These are phyloP conservation scores for Meteorus cinctellus DNA, from an alignment of 2,888 invertebrate species.

Conservation along the genomic window DNA sequence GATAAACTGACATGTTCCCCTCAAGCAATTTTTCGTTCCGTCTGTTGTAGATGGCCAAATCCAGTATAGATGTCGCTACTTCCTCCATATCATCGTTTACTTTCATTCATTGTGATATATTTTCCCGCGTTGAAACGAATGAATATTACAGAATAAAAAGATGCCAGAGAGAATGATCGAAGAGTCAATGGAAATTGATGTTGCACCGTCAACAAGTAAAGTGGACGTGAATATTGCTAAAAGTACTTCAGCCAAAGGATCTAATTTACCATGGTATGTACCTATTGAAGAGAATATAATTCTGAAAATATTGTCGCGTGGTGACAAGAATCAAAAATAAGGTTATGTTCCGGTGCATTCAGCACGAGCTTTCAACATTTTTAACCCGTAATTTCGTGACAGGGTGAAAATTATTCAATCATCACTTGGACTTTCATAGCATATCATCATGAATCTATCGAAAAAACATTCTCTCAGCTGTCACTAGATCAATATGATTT, in stretches of 20 bases:
- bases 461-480: no score
- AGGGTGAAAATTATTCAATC: no score
- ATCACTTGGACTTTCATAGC: no score
- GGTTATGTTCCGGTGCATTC: background rate
- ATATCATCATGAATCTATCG: no score
- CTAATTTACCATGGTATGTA: constrained; percentile 63
- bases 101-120: background rate
- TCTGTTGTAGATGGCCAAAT: background rate
- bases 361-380: no score
- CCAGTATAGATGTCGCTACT: background rate
- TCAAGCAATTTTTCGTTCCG: background rate
- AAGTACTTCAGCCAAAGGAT: constrained; percentile 52
- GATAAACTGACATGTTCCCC: background rate
- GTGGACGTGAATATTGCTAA: constrained; percentile 34
- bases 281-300: background rate
- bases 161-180: constrained; percentile 42
- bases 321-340: background rate
- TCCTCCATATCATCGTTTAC: background rate
- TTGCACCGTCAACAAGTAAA: constrained; percentile 60
- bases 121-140: constrained; percentile 1
- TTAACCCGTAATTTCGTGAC: no score
- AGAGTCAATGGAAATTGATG: constrained; percentile 62
- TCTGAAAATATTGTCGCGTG: background rate
- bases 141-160: background rate
- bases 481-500: no score